Base-by-base conservation (phyloP, 2,888 invertebrate genomes). In the Aspidiotus rigidus region DNA sequence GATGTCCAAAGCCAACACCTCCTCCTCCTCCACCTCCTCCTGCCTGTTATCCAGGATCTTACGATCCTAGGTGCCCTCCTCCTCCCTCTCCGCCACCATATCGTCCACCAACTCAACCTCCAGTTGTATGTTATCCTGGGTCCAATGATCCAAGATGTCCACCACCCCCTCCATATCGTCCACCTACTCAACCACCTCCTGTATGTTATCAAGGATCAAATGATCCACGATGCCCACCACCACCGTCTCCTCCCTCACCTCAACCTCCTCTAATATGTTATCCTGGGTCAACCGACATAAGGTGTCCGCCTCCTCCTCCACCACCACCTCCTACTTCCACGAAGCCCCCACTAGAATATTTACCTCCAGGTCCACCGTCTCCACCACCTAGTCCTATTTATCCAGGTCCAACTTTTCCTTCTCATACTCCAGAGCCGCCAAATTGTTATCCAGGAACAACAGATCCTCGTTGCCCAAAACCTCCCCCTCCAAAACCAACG, bases 391-490 rank as follows among this genome's bases (percentile, higher is more conserved):
- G 77, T 49, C 79, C 79, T 64, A 63, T 71, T 17, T 72, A 72
- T 44, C 71, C 72, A 64, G 69, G 53, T 60, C 71, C 72, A 11
- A 67, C 72, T 13, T 67, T 28, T 5, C 28, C 28, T 28, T 28
- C 72, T 8, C 62, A 49, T n/a, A n/a, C n/a, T 15, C 71, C 72
- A 39, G 9, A 67, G 8, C 71, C 70, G 3, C 73, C 74, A 69
- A 73, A 72, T 6, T 78, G 78, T 62, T 78, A 75, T 69, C 78
- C 78, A 1, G 78, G 79, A 0, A 75, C 74, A 6, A 74, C 74
- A 0, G 78, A 79, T 69, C 75, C 77, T 7, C 73, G 77, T 5
- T 78, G 78, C 62, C 74, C 72, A 55, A 64, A 62, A 62, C 62
- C 62, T 9, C 41, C 17, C 13, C 40, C 41, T 41, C 62, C 69